Conservation (phyloP, 1,140 invertebrate genomes). For the Lithobius niger region DNA sequence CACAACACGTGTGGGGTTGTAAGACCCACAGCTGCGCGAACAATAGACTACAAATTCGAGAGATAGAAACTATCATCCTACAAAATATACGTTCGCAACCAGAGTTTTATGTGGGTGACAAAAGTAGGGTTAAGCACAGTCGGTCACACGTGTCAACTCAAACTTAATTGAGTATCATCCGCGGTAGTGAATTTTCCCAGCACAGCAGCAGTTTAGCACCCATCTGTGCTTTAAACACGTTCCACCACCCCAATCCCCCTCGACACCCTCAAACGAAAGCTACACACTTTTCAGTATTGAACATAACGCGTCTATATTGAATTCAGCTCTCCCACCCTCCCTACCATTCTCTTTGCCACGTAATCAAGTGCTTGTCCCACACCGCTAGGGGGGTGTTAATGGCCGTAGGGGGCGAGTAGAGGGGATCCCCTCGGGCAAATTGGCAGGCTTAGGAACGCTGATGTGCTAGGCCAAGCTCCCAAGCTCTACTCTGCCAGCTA, state of each 20-base stretch:
- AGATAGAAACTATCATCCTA: too few relatives aligned
- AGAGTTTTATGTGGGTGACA: too few relatives aligned
- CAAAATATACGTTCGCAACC: too few relatives aligned
- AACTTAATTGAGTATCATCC: not conserved
- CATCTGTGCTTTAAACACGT: not conserved
- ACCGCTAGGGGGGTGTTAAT: constrained; percentile 2
- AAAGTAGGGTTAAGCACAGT: too few relatives aligned
- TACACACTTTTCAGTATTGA: not conserved
- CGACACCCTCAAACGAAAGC: too few relatives aligned
- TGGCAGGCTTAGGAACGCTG: not conserved
- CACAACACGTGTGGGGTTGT: too few relatives aligned
- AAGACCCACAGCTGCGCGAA: too few relatives aligned
- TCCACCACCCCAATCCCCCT: too few relatives aligned
- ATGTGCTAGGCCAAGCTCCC: not conserved
- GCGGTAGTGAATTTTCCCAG: too few relatives aligned
- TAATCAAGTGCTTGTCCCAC: constrained; percentile 4
- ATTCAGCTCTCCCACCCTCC: not conserved
- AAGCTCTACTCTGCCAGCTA: not conserved
- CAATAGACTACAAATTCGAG: too few relatives aligned
- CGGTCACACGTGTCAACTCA: too few relatives aligned
- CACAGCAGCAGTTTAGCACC: not conserved
- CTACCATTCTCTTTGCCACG: not conserved
- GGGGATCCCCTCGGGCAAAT: not conserved
- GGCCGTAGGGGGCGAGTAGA: not conserved
- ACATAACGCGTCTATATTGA: not conserved